Evolutionary conservation across 2,888 invertebrate genomes (phyloP).

Genomic region (Hyposoter didymator): DNA sequence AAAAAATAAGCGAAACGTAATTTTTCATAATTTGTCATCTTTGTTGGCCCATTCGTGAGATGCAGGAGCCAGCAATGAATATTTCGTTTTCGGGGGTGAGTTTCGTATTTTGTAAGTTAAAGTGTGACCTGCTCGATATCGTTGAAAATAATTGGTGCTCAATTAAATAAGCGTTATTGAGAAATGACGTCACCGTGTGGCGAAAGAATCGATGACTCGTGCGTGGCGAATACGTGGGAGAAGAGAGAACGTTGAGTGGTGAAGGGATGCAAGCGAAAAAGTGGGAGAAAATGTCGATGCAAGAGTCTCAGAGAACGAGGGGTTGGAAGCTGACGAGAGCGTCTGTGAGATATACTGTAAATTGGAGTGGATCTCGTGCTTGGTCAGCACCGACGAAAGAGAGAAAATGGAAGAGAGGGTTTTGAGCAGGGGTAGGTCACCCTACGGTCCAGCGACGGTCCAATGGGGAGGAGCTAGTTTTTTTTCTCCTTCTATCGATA

Average conservation of each 20-base stretch:
- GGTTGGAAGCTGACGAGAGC: constrained; percentile 69
- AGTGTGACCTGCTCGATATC: not conserved
- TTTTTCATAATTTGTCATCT: not conserved
- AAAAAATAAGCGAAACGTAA: not conserved
- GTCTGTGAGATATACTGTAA: constrained; percentile 70
- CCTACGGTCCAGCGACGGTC: constrained; percentile 79
- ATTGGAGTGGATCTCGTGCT: constrained; percentile 82
- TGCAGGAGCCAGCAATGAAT: not conserved
- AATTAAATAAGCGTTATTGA: constrained; percentile 51
- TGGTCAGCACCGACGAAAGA: constrained; percentile 80
- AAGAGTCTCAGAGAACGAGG: constrained; percentile 70
- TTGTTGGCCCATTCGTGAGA: not conserved
- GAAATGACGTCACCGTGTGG: constrained; percentile 72
- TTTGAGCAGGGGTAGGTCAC: constrained; percentile 78
- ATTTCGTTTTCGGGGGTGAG: constrained; percentile 37
- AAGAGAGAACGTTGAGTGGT: constrained; percentile 68
- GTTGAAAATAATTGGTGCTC: not conserved
- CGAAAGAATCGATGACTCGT: constrained; percentile 74
- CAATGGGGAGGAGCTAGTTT: constrained; percentile 80
- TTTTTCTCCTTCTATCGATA: constrained; percentile 79
- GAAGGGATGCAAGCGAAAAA: constrained; percentile 53
- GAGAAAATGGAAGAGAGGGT: constrained; percentile 62
- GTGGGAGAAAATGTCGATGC: constrained; percentile 72
- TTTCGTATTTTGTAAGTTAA: not conserved
- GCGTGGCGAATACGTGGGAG: constrained; percentile 69